These are phyloP conservation scores for Patiria pectinifera DNA, from an alignment of 53 echinoderm and acorn worm genomes.

Conservation along the genomic window DNA sequence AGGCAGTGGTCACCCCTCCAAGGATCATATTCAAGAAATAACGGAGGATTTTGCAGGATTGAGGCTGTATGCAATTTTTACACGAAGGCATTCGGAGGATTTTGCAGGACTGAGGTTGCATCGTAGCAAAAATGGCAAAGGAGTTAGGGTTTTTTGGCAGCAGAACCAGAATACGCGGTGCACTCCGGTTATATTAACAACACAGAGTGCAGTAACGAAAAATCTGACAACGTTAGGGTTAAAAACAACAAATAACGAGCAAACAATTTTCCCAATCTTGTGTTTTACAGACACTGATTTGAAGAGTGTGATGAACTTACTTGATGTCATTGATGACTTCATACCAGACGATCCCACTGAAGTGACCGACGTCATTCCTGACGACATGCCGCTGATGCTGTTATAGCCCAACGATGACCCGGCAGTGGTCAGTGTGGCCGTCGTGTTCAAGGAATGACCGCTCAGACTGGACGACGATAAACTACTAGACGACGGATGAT, in stretches of 20 bases:
- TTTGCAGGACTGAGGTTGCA: too few relatives aligned
- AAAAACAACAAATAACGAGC: neutral
- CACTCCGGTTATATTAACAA: too few relatives aligned
- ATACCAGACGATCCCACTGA: slow-evolving; percentile 44
- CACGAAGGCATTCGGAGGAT: too few relatives aligned
- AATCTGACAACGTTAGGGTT: neutral
- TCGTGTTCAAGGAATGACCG: slow-evolving; percentile 30
- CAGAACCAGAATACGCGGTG: too few relatives aligned
- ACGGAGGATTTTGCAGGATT: too few relatives aligned
- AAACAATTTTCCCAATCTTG: neutral
- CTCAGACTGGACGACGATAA: slow-evolving; percentile 48
- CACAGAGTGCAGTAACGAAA: too few relatives aligned
- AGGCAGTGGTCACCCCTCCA: too few relatives aligned
- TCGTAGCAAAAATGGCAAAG: too few relatives aligned
- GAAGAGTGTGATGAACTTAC: slow-evolving; percentile 10
- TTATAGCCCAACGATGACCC: slow-evolving; percentile 40
- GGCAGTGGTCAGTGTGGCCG: slow-evolving; percentile 18
- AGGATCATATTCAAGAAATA: too few relatives aligned
- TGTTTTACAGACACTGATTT: neutral
- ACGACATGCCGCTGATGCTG: slow-evolving; percentile 60
- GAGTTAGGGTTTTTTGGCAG: too few relatives aligned
- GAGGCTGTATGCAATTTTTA: too few relatives aligned
- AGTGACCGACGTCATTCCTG: slow-evolving; percentile 47
- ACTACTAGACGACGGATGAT: slow-evolving; percentile 10
- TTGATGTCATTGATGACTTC: slow-evolving; percentile 51